Evolutionary conservation across 2,888 invertebrate genomes (phyloP).

Genomic region (Caenorhabditis imperialis): DNA sequence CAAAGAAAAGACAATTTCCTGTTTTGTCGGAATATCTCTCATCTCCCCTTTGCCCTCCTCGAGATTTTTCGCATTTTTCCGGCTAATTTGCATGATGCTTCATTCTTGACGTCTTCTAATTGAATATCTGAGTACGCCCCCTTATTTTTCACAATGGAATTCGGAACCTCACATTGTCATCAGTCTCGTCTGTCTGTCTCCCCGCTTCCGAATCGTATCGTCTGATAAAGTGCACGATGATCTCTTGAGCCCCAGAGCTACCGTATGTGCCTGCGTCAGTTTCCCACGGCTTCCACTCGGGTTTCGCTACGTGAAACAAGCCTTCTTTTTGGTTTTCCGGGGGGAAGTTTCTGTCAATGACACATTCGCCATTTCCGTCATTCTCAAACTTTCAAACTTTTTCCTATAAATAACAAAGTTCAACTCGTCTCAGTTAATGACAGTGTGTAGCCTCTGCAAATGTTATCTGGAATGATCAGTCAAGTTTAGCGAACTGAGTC

Average conservation of each 20-base stretch:
- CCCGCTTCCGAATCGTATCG: no score
- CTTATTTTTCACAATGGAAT: neutral
- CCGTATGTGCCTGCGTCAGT: neutral
- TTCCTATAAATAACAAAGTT: no score
- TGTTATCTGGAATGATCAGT: no score
- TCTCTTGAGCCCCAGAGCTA: no score
- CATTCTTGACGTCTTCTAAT: slow-evolving; percentile 18
- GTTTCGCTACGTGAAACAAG: slow-evolving; percentile 24
- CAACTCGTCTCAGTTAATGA: no score
- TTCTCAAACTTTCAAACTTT: no score
- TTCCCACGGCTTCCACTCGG: slow-evolving; percentile 28
- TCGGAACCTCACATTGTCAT: neutral
- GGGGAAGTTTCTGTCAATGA: slow-evolving; percentile 25
- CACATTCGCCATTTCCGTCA: slow-evolving; percentile 42
- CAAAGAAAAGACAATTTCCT: slow-evolving; percentile 26
- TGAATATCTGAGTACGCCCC: slow-evolving; percentile 6
- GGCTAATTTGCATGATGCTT: slow-evolving; percentile 1
- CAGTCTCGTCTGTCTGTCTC: no score
- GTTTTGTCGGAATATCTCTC: slow-evolving; percentile 12
- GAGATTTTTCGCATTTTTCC: slow-evolving; percentile 31
- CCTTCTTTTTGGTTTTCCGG: neutral
- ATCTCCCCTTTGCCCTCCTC: slow-evolving; percentile 11
- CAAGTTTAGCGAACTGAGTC: no score
- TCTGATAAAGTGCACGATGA: no score
- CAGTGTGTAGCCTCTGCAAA: no score